Conservation (phyloP, 2,113 vertebrate genomes). For the Fukomys damarensis region DNA sequence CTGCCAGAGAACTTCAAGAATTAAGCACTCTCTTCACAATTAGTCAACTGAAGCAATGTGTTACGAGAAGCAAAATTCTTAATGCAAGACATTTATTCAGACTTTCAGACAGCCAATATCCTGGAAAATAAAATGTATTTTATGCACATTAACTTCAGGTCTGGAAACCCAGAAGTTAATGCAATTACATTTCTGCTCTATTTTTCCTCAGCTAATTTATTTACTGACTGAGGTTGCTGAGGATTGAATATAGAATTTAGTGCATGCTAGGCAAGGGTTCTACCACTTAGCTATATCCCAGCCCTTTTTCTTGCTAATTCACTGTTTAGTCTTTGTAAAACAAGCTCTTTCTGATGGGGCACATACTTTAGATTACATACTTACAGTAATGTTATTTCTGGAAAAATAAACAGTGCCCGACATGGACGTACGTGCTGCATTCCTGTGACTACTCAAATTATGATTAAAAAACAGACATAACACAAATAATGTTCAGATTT, state of each 20-base stretch:
- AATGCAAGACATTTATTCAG: background rate
- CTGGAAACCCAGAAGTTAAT: background rate
- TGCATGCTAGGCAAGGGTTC: background rate
- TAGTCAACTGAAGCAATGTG: background rate
- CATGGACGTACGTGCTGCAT: background rate
- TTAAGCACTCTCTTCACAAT: background rate
- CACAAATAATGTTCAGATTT: background rate
- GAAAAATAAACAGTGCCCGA: background rate
- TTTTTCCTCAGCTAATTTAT: background rate
- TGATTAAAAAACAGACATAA: background rate
- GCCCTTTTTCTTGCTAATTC: background rate
- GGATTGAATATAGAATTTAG: background rate
- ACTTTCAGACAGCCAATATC: background rate
- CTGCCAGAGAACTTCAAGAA: background rate
- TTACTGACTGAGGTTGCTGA: background rate
- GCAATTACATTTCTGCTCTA: background rate
- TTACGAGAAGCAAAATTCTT: background rate
- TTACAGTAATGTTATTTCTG: conserved; percentile 24
- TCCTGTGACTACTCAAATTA: background rate
- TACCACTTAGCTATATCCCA: background rate
- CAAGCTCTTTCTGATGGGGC: background rate
- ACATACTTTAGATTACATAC: background rate
- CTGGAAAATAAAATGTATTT: background rate
- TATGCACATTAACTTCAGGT: background rate
- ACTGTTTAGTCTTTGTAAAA: background rate